Evolutionary conservation across 1,140 invertebrate species (phyloP).

Genomic region (Parasteatoda tepidariorum): DNA sequence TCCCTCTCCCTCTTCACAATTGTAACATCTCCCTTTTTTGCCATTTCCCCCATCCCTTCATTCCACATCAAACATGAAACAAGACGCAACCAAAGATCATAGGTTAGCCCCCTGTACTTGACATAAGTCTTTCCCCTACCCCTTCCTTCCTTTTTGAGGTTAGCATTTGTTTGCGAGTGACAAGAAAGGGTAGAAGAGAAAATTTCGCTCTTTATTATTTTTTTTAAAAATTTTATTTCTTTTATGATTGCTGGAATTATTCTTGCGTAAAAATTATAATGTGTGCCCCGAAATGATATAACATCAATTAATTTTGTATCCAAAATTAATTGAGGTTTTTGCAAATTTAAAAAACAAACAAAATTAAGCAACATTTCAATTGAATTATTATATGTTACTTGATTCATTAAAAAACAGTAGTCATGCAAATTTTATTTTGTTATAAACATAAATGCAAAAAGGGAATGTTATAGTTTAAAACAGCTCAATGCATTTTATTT

Average conservation of each 20-base stretch:
- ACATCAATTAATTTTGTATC: too few relatives aligned
- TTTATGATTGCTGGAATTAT: conserved; percentile 9
- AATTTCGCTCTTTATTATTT: neutral
- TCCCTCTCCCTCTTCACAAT: neutral
- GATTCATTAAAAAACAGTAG: too few relatives aligned
- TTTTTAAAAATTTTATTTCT: conserved; percentile 17
- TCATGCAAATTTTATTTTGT: too few relatives aligned
- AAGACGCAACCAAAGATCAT: conserved; percentile 38
- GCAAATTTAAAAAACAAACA: too few relatives aligned
- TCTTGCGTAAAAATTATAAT: too few relatives aligned
- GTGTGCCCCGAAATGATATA: too few relatives aligned
- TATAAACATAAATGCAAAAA: too few relatives aligned
- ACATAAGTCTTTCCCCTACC: neutral
- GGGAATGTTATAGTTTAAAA: too few relatives aligned
- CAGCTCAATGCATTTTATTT: too few relatives aligned
- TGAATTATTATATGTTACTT: too few relatives aligned
- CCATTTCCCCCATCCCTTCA: neutral
- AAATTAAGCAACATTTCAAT: too few relatives aligned
- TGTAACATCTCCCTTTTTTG: neutral
- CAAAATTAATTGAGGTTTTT: too few relatives aligned
- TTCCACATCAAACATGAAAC: neutral
- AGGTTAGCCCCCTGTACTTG: conserved; percentile 33
- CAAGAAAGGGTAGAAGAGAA: neutral
- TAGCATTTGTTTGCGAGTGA: neutral
- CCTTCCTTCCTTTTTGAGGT: neutral